These are phyloP conservation scores for Squalus acanthias DNA, from an alignment of 2,797 vertebrate genomes.

Conservation along the genomic window DNA sequence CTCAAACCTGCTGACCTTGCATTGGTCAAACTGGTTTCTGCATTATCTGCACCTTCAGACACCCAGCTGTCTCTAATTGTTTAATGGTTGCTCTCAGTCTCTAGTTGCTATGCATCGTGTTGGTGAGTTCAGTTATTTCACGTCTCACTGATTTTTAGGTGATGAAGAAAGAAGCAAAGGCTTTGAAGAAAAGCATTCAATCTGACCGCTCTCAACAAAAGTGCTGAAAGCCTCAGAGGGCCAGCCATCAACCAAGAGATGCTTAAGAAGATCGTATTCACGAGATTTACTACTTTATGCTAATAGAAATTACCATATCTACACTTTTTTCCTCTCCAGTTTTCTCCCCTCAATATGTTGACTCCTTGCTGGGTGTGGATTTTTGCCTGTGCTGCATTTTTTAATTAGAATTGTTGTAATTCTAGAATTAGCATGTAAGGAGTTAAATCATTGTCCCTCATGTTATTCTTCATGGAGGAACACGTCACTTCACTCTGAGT, in stretches of 20 bases:
- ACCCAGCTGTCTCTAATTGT: not conserved
- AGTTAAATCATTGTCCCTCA: not conserved
- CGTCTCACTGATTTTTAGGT: not conserved
- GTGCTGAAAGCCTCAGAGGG: not conserved
- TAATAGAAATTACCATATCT: not conserved
- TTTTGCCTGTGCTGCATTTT: not conserved
- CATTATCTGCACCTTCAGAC: not conserved
- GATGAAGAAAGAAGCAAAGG: constrained; percentile 33
- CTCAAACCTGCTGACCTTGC: not conserved
- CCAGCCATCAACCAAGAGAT: not conserved
- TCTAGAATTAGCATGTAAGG: not conserved
- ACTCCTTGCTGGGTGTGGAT: not conserved
- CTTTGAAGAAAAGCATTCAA: not conserved
- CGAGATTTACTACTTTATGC: not conserved
- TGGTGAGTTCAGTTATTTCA: not conserved
- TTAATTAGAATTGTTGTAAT: not conserved
- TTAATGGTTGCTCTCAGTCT: not conserved
- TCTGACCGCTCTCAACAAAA: constrained; percentile 9
- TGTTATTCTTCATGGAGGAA: not conserved
- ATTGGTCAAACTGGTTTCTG: not conserved
- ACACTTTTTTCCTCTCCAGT: not conserved
- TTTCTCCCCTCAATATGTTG: not conserved
- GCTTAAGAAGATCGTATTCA: not conserved
- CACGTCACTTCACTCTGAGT: not conserved
- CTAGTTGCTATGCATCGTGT: not conserved